phyloP scores from a whole-genome alignment of 2,797 vertebrate species.

The Tangara arthus region DNA sequence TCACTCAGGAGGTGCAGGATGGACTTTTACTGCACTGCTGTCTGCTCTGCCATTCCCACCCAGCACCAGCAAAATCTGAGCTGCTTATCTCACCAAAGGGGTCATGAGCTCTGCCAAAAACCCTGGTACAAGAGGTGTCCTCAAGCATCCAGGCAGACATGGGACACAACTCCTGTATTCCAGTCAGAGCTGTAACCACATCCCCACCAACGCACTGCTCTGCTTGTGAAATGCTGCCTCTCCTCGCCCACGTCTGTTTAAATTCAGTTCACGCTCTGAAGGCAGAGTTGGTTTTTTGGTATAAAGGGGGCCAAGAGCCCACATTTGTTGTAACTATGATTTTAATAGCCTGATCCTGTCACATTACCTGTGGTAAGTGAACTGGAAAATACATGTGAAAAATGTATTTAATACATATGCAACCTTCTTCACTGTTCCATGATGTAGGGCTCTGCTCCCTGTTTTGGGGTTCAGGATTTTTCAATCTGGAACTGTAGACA shows the following conservation, averaged over 20 bases:
- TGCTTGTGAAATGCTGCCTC: neutral
- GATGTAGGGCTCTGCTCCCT: neutral
- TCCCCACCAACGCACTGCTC: fast-evolving
- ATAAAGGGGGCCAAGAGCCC: neutral
- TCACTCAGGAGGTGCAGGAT: neutral
- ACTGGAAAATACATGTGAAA: neutral
- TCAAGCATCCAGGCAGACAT: neutral
- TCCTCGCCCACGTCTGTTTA: fast-evolving
- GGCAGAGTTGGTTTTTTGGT: neutral
- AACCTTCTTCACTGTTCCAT: neutral
- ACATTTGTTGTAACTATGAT: neutral
- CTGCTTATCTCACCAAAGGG: neutral
- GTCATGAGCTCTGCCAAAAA: neutral
- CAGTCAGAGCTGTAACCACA: neutral
- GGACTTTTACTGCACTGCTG: neutral
- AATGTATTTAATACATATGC: neutral
- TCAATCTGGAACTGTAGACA: neutral
- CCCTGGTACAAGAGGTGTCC: neutral
- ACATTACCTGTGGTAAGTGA: neutral
- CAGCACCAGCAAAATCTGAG: neutral
- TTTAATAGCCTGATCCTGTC: neutral
- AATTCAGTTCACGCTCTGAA: neutral
- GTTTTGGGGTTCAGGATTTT: neutral
- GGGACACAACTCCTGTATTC: neutral
- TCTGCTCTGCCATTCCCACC: fast-evolving